These are phyloP conservation scores for Menidia menidia DNA, from an alignment of 2,797 vertebrate genomes.

Conservation along the genomic window DNA sequence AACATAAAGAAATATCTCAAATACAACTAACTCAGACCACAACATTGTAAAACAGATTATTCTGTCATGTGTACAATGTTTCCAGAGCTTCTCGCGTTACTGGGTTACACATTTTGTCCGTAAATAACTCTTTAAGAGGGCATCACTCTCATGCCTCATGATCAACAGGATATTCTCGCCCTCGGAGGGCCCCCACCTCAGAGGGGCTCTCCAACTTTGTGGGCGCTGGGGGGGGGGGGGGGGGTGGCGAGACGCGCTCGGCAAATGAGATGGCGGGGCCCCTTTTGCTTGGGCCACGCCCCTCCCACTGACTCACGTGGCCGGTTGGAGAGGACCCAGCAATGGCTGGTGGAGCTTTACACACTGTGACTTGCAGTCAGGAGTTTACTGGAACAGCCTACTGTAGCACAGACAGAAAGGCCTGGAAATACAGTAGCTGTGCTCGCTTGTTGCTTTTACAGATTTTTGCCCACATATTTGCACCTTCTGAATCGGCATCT, in stretches of 20 bases:
- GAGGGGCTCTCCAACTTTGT: conserved; percentile 20
- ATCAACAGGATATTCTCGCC: conserved; percentile 21
- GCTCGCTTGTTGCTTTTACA: neutral
- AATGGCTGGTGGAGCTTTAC: conserved; percentile 47
- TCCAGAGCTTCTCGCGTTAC: neutral
- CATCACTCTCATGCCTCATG: conserved; percentile 1
- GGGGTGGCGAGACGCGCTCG: conserved; percentile 33
- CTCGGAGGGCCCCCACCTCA: conserved; percentile 38
- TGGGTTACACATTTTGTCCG: neutral
- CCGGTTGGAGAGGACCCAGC: conserved; percentile 57
- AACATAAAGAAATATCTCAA: neutral
- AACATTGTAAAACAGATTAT: neutral
- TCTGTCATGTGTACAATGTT: neutral
- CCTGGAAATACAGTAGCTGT: conserved; percentile 59
- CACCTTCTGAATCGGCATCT: too few relatives aligned
- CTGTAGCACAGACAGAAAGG: conserved; percentile 56
- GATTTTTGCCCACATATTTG: conserved; percentile 26
- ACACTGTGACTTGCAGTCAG: conserved; percentile 23
- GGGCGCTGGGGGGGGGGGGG: conserved; percentile 12
- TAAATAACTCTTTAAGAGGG: neutral
- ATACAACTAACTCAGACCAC: too few relatives aligned
- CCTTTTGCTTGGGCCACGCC: conserved; percentile 25
- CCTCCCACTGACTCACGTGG: conserved; percentile 42
- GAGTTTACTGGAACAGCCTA: conserved; percentile 71
- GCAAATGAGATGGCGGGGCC: conserved; percentile 44